Percentiles rank a stretch among this genome's conserved stretches.
Conservation (phyloP, 2,888 invertebrate genomes). For the Brachylomia viminalis region DNA sequence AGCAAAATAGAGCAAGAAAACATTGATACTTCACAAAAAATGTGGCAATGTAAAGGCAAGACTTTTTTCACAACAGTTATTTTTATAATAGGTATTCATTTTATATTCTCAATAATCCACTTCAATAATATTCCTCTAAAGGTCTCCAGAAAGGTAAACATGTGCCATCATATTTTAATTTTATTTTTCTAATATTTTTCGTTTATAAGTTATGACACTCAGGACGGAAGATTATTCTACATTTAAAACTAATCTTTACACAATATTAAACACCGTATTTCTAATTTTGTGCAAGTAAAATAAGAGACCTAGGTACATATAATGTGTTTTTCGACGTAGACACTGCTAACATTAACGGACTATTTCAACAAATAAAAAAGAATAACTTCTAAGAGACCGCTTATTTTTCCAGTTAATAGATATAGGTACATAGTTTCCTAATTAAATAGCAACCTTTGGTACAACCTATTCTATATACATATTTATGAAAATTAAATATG, state of each 20-base stretch:
- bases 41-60: constrained; percentile 24
- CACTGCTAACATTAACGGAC: constrained; percentile 1
- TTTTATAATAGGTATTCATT: neutral
- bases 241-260: constrained; percentile 54
- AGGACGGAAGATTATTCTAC: constrained; percentile 77
- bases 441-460: neutral
- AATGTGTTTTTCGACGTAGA: constrained; percentile 20
- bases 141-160: constrained; percentile 5
- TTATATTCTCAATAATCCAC: neutral
- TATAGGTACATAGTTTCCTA: neutral
- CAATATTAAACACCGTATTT: constrained; percentile 41
- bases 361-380: neutral
- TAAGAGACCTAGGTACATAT: constrained; percentile 11
- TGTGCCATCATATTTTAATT: neutral
- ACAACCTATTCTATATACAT: neutral
- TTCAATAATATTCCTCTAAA: constrained; percentile 10
- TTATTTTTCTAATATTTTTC: no score
- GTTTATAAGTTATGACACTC: constrained; percentile 63
- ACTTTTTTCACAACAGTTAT: neutral
- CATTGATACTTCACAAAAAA: neutral
- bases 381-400: neutral
- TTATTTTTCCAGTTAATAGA: neutral
- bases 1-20: neutral
- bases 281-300: constrained; percentile 54
- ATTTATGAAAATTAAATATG: neutral